A percentile compares a stretch with the other conserved stretches of the same genome.
Conservation (phyloP, 1,140 invertebrate genomes). For the Drosophila mayri region DNA sequence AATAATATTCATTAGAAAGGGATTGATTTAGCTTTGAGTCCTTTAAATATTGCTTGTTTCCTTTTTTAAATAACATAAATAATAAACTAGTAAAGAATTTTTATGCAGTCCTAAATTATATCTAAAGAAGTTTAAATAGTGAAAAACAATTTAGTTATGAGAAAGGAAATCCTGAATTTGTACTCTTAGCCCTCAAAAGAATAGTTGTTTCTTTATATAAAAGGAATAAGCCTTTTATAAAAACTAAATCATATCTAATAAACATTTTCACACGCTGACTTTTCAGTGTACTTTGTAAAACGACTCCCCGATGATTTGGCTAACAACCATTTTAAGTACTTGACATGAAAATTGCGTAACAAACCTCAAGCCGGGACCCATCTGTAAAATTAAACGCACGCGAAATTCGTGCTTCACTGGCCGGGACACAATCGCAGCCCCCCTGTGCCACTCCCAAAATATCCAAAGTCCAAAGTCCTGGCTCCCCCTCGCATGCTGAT, state of each 20-base stretch:
- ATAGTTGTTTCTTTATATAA: too few relatives aligned
- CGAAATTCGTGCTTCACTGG: conserved; percentile 52
- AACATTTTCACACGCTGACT: neutral
- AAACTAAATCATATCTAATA: neutral
- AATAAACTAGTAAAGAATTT: too few relatives aligned
- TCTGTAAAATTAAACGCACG: conserved; percentile 70
- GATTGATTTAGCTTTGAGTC: too few relatives aligned
- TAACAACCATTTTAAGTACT: conserved; percentile 68
- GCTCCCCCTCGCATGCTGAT: conserved; percentile 19
- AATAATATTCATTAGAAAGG: too few relatives aligned
- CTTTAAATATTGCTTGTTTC: too few relatives aligned
- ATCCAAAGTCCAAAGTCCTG: conserved; percentile 10
- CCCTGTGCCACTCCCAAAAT: neutral
- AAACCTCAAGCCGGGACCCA: conserved; percentile 48
- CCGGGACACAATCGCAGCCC: neutral
- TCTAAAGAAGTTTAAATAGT: neutral
- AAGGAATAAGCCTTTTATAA: neutral
- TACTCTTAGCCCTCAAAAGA: neutral
- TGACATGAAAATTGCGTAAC: conserved; percentile 70
- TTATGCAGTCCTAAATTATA: neutral
- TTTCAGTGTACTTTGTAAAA: conserved; percentile 6
- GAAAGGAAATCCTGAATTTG: neutral
- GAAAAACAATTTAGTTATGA: neutral
- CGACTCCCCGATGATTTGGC: conserved; percentile 59
- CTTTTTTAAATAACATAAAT: neutral